phyloP scores from a whole-genome alignment of 2,888 invertebrate genomes.

The Drosophila macrospina region DNA sequence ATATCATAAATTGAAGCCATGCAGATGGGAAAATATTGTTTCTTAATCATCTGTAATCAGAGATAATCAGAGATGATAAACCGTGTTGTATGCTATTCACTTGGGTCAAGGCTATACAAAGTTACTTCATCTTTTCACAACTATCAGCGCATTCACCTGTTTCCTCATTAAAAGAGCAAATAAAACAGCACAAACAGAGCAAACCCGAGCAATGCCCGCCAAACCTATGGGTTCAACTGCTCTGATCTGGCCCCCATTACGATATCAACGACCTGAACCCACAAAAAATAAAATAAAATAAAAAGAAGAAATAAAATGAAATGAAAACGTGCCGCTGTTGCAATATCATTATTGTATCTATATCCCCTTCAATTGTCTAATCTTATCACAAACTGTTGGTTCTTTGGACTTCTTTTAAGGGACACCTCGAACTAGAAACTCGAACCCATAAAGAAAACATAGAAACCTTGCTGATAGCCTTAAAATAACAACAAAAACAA shows the following conservation, averaged over 20 bases:
- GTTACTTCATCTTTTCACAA: slow-evolving; percentile 42
- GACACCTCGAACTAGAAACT: slow-evolving; percentile 45
- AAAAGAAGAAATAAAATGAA: slow-evolving; percentile 14
- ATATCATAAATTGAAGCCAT: neutral
- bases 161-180: slow-evolving; percentile 47
- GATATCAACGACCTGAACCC: slow-evolving; percentile 54
- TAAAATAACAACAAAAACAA: neutral
- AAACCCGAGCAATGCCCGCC: slow-evolving; percentile 37
- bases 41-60: neutral
- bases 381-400: slow-evolving; percentile 39
- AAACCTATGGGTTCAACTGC: slow-evolving; percentile 42
- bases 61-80: slow-evolving; percentile 31
- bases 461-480: slow-evolving; percentile 31
- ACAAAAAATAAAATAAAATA: slow-evolving; percentile 1
- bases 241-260: slow-evolving; percentile 45
- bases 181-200: slow-evolving; percentile 26
- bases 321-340: slow-evolving; percentile 49
- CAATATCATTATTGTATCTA: slow-evolving; percentile 27
- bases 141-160: slow-evolving; percentile 48
- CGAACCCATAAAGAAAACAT: slow-evolving; percentile 17
- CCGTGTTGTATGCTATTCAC: slow-evolving; percentile 7
- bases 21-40: neutral
- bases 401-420: slow-evolving; percentile 15
- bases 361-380: slow-evolving; percentile 32
- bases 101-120: slow-evolving; percentile 40